Evolutionary conservation across 2,888 invertebrate genomes (phyloP).

Genomic region (Agrotis puta): DNA sequence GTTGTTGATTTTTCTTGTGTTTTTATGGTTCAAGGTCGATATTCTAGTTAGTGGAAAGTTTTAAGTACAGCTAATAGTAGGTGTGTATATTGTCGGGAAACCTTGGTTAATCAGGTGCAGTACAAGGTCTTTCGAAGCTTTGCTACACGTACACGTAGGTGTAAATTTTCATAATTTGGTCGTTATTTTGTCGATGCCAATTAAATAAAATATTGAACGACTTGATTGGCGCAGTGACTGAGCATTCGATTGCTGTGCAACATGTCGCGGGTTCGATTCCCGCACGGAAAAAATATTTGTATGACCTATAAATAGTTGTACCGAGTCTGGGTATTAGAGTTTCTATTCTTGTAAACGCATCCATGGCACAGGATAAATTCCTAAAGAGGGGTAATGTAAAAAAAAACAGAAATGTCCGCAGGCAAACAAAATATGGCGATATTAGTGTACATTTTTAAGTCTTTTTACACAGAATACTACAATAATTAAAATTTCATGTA

Average conservation of each 20-base stretch:
- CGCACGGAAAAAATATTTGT: no score
- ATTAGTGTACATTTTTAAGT: background rate
- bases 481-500: background rate
- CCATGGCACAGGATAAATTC: no score
- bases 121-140: background rate
- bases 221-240: no score
- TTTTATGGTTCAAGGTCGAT: constrained; percentile 15
- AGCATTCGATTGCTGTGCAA: no score
- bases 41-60: background rate
- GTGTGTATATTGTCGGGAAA: background rate
- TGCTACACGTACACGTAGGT: background rate
- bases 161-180: constrained; percentile 11
- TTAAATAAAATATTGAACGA: background rate
- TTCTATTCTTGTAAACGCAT: no score
- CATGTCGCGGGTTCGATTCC: no score
- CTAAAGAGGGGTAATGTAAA: no score
- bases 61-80: background rate
- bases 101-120: constrained; percentile 5
- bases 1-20: constrained; percentile 26
- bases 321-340: no score
- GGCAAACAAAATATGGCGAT: no score
- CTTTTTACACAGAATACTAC: background rate
- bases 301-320: no score
- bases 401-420: no score
- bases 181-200: constrained; percentile 10